Evolutionary conservation across 2,888 invertebrate species (phyloP), one percentile per base, ranked within the genome.

Genomic region (Cephus pygmeus): DNA sequence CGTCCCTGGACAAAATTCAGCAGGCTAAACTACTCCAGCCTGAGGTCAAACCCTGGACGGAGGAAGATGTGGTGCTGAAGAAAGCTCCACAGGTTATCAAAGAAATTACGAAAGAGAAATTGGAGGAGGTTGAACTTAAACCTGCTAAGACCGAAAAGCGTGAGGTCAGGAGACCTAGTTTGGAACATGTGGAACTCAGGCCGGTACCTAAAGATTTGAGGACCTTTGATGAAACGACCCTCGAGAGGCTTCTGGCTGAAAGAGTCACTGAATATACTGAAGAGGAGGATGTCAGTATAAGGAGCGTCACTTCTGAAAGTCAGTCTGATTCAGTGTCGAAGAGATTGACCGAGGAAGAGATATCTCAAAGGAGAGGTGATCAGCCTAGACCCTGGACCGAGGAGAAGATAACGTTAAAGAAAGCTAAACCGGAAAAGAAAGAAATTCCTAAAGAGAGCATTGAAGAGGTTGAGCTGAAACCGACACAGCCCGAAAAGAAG

Each of bases 91-190:
- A 86, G 4, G 79, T 87, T 6, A 79, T 84, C 12, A 85, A 87
- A 34, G 88, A 89, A 33, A 80, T 87, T 75, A 84, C 86, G 0
- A 87, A 85, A 77, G 88, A 90, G 80, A 89, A 84, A 56, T 31
- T 85, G 76, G 90, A 88, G 82, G 88, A 86, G 78, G 86, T 87
- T 30, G 89, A 84, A 80, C 83, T 86, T 12, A 92, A 93, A 82
- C 94, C 94, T 3, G 92, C 95, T 0, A 94, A 94, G 85, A 92
- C 92, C 73, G 92, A 91, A 75, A 90, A 87, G 74, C 88, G 86
- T 78, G 88, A 88, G 31, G 86, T 88, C 12, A 81, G 80, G 33
- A 83, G 82, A 77, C 77, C 87, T 36, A 87, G 83, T 75, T 30
- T 89, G 4, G 85, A 88, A 76, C 76, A 81, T 12, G 87, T 88